A percentile compares a stretch with the other conserved stretches of the same genome.
Conservation (phyloP, 2,888 invertebrate species). For the Crossocerus cetratus region DNA sequence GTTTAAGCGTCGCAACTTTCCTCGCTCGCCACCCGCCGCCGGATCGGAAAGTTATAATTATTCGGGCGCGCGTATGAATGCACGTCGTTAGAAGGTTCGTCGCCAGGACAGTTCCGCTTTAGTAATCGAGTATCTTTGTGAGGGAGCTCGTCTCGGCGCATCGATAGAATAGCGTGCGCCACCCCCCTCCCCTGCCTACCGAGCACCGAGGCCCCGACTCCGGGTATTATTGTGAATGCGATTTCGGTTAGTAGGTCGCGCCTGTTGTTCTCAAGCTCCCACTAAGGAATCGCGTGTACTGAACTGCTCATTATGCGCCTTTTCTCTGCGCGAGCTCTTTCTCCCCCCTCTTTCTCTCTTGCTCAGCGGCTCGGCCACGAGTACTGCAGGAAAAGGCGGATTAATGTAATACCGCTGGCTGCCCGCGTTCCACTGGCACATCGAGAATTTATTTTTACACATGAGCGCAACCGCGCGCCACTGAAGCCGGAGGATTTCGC, state of each 20-base stretch:
- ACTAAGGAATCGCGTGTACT: conserved; percentile 2
- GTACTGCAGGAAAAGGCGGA: conserved; percentile 5
- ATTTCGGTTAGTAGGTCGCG: conserved; percentile 7
- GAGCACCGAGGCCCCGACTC: too few species aligned
- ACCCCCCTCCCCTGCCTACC: too few species aligned
- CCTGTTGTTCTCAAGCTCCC: background rate
- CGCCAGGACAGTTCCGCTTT: too few species aligned
- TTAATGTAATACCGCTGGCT: conserved; percentile 10
- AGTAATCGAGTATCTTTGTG: too few species aligned
- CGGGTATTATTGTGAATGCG: conserved; percentile 22
- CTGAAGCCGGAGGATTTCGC: conserved; percentile 53
- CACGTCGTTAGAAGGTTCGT: conserved; percentile 20
- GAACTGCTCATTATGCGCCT: conserved; percentile 3
- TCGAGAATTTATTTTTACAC: background rate
- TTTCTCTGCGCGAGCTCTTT: background rate
- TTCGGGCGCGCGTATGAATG: too few species aligned
- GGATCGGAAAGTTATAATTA: too few species aligned
- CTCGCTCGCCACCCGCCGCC: too few species aligned
- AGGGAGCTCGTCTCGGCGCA: too few species aligned
- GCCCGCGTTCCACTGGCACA: conserved; percentile 6
- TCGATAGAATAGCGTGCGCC: too few species aligned
- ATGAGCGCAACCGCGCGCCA: conserved; percentile 30
- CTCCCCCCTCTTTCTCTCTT: background rate
- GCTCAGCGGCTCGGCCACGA: background rate
- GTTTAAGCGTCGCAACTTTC: too few species aligned